These are phyloP conservation scores for Epinephelus cyanopodus DNA, from an alignment of 2,113 vertebrate genomes.

Conservation along the genomic window DNA sequence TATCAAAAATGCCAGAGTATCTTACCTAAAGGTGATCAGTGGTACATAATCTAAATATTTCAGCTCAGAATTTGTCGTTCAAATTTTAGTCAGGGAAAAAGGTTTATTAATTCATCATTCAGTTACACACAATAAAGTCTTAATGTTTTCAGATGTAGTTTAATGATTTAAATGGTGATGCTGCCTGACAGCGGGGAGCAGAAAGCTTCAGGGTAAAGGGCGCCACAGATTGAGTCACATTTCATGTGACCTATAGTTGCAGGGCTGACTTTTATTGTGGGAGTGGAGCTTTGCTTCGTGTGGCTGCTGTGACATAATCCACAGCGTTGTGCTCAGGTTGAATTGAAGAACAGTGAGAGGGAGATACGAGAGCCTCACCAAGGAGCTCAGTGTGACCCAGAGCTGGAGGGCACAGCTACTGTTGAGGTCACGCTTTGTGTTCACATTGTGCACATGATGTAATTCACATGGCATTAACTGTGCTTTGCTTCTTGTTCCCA, in stretches of 20 bases:
- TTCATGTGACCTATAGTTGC: conserved; percentile 11
- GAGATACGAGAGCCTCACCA: background rate
- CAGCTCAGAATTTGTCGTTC: background rate
- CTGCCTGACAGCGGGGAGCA: background rate
- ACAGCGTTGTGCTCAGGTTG: conserved; percentile 9
- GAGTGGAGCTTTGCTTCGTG: background rate
- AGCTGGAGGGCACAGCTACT: conserved; percentile 43
- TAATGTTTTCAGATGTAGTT: background rate
- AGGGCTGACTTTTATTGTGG: conserved; percentile 16
- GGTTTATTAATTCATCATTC: background rate
- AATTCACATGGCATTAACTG: conserved; percentile 40
- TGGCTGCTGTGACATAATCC: conserved; percentile 35
- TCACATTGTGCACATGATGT: conserved; percentile 7
- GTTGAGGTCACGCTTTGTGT: conserved; percentile 32
- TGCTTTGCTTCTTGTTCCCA: background rate
- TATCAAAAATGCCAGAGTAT: background rate
- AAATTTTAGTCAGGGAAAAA: background rate
- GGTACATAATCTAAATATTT: background rate
- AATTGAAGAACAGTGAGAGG: conserved; percentile 2
- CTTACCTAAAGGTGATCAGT: background rate
- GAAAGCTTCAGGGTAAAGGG: conserved; percentile 15
- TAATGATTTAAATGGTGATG: background rate
- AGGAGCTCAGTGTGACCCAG: conserved; percentile 47
- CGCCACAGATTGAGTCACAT: conserved; percentile 15
- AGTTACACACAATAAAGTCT: background rate